These are phyloP conservation scores for Chelonia mydas DNA, from an alignment of 2,797 vertebrate species.

Conservation along the genomic window DNA sequence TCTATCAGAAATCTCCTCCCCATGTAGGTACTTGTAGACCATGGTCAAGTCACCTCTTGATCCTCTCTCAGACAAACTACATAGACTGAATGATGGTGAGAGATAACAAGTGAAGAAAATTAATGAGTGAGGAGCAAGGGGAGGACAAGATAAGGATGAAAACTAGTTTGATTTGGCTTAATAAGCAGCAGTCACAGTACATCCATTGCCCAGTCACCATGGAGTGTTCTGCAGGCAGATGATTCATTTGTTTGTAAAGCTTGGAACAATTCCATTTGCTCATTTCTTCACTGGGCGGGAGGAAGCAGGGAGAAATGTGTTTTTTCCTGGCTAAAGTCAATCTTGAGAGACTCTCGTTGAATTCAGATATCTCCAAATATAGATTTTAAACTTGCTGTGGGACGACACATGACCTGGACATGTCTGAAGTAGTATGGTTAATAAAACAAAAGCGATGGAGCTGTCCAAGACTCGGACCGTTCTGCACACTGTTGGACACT, in stretches of 20 bases:
- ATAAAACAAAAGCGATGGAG: neutral
- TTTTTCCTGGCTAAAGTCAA: neutral
- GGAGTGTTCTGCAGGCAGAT: neutral
- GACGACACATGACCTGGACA: neutral
- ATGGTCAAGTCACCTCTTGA: fast-evolving
- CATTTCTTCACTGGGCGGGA: neutral
- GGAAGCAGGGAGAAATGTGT: neutral
- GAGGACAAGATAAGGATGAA: conserved; percentile 11
- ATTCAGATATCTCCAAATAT: neutral
- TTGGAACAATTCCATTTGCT: neutral
- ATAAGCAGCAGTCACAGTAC: neutral
- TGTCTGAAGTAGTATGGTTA: neutral
- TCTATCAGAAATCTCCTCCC: fast-evolving
- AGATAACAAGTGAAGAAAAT: neutral
- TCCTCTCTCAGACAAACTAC: neutral
- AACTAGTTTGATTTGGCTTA: neutral
- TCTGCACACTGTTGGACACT: neutral
- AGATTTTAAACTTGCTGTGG: neutral
- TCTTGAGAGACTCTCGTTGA: neutral
- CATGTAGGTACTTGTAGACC: fast-evolving
- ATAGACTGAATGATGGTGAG: fast-evolving
- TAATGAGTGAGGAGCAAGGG: neutral
- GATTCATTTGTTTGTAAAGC: neutral
- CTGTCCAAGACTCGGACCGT: neutral
- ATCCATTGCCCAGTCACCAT: neutral